Percentiles rank a stretch among this genome's conserved stretches.
These are phyloP conservation scores for Myotis lucifugus DNA, from an alignment of 2,113 vertebrate genomes.

Conservation along the genomic window DNA sequence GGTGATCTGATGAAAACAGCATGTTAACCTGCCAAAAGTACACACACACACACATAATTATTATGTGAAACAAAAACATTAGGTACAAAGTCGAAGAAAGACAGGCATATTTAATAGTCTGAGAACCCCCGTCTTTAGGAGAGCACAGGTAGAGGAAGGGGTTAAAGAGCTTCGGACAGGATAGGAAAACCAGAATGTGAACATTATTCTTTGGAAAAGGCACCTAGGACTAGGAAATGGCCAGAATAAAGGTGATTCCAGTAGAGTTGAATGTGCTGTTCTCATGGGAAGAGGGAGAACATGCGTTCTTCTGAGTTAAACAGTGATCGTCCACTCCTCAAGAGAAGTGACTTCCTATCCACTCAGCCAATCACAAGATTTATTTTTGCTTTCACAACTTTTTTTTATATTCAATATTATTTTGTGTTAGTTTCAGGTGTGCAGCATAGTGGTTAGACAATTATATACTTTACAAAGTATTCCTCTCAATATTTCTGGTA, in stretches of 20 bases:
- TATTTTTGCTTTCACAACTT: neutral
- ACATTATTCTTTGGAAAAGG: constrained; percentile 11
- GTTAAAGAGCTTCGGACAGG: neutral
- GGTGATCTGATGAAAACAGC: constrained; percentile 15
- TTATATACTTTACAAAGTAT: neutral
- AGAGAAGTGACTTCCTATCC: neutral
- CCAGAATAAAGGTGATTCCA: neutral
- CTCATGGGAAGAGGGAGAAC: neutral
- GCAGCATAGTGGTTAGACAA: neutral
- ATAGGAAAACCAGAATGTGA: neutral
- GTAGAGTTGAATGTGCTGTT: neutral
- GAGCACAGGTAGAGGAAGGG: neutral
- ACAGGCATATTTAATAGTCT: neutral
- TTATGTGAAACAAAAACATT: neutral
- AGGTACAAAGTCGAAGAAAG: neutral
- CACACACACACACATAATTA: neutral
- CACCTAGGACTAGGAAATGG: neutral
- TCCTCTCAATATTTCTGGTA: neutral
- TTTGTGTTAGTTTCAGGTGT: neutral
- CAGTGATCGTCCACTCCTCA: neutral
- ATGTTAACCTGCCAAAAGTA: neutral
- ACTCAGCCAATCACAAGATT: neutral
- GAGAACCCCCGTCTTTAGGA: neutral
- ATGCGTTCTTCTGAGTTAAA: neutral
- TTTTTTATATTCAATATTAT: neutral